Conservation (phyloP, 1,140 invertebrate species). For the Meloidogyne floridensis region DNA sequence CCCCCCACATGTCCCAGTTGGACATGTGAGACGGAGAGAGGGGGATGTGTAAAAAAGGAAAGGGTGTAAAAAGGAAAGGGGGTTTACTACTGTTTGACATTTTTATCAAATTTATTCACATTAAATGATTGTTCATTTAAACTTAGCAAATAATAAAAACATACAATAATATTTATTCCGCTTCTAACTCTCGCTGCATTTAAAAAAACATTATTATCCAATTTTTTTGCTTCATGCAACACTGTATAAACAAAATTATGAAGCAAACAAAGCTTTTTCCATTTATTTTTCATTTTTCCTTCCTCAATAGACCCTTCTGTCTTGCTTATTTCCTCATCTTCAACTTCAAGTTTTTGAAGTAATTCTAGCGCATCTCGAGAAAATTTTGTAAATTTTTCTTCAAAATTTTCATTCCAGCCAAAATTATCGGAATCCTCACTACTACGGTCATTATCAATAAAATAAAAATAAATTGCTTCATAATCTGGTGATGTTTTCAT, state of each 20-base stretch:
- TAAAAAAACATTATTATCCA: background rate
- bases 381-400: conserved; percentile 4
- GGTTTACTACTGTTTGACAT: no score
- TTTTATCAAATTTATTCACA: no score
- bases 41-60: no score
- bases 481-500: background rate
- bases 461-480: background rate
- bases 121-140: no score
- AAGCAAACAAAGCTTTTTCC: background rate
- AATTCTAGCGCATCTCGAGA: background rate
- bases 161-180: background rate
- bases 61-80: no score
- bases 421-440: background rate
- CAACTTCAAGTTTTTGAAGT: background rate
- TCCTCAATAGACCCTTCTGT: background rate
- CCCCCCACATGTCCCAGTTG: no score
- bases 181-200: background rate
- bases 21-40: no score
- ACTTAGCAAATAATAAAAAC: background rate
- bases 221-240: background rate
- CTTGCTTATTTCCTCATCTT: background rate
- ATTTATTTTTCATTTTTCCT: background rate
- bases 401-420: background rate
- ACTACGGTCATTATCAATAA: background rate
- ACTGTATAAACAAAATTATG: background rate